Percentiles rank a stretch among this genome's conserved stretches.
These are phyloP conservation scores for Anniella stebbinsi DNA, from an alignment of 2,797 vertebrate species.

Conservation along the genomic window DNA sequence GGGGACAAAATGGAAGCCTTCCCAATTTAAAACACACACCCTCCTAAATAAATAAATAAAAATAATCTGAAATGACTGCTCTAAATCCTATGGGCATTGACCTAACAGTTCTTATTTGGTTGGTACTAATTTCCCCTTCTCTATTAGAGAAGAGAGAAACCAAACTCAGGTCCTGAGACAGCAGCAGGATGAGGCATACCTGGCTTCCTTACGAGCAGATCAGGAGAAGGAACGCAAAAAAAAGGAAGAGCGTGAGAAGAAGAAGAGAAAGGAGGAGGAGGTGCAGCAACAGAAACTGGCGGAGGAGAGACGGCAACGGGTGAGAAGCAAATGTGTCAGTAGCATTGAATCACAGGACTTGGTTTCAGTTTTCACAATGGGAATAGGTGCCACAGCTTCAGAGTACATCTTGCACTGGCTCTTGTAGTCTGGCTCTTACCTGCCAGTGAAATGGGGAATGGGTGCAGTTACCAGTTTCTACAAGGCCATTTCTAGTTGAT, in stretches of 20 bases:
- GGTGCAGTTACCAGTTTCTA: neutral
- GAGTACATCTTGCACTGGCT: neutral
- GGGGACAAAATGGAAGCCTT: neutral
- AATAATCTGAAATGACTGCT: neutral
- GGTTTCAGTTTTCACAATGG: neutral
- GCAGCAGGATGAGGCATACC: constrained; percentile 97
- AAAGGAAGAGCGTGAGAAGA: constrained; percentile 92
- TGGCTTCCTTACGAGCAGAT: constrained; percentile 92
- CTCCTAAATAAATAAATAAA: no score
- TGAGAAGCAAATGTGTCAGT: constrained; percentile 68
- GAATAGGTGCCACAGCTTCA: neutral
- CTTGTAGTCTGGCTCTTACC: neutral
- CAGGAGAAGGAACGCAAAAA: constrained; percentile 98
- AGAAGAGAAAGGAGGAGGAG: constrained; percentile 92
- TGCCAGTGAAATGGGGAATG: neutral
- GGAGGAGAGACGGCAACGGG: constrained; percentile 91
- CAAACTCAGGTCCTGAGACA: constrained; percentile 97
- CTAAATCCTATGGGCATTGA: neutral
- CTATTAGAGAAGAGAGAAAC: constrained; percentile 93
- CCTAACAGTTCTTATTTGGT: neutral
- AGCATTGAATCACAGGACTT: neutral
- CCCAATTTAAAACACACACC: neutral
- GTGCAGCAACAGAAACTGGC: constrained; percentile 90
- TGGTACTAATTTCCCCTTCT: constrained; percentile 9
- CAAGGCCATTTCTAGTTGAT: neutral